These are phyloP conservation scores for Pherbina coryleti DNA, from an alignment of 2,888 invertebrate species.

Conservation along the genomic window DNA sequence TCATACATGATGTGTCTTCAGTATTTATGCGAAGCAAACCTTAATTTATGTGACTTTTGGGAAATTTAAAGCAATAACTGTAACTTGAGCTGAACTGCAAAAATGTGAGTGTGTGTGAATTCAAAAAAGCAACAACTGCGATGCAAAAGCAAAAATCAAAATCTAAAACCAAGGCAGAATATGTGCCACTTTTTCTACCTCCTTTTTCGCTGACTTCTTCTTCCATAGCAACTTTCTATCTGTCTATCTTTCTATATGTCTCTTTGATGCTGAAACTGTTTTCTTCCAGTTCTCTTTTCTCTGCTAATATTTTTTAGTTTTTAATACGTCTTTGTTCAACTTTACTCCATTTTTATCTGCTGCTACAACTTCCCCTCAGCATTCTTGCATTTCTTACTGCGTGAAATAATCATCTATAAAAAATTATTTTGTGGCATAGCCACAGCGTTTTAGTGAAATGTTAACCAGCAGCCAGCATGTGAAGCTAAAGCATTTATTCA, in stretches of 20 bases:
- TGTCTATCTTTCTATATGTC: too few relatives aligned
- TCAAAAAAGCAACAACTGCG: not conserved
- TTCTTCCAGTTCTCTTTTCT: not conserved
- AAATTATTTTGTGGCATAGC: slow-evolving; percentile 1
- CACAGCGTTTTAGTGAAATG: not conserved
- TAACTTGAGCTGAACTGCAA: not conserved
- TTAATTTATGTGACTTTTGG: slow-evolving; percentile 28
- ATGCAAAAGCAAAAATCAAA: not conserved
- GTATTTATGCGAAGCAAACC: slow-evolving; percentile 13
- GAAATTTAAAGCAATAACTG: slow-evolving; percentile 19
- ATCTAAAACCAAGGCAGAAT: not conserved
- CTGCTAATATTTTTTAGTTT: not conserved
- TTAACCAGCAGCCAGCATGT: too few relatives aligned
- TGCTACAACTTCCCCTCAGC: not conserved
- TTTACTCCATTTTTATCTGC: too few relatives aligned
- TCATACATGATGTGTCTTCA: not conserved
- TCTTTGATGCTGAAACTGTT: too few relatives aligned
- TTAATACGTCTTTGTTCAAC: not conserved
- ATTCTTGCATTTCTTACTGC: not conserved
- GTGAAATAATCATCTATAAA: not conserved
- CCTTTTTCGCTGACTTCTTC: too few relatives aligned
- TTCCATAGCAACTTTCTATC: too few relatives aligned
- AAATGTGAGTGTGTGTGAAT: too few relatives aligned
- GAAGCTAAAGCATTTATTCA: not conserved
- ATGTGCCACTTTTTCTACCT: too few relatives aligned